A percentile compares a stretch with the other conserved stretches of the same genome.
Evolutionary conservation across 2,113 vertebrate genomes (phyloP).

Genomic region (Columbina picui): DNA sequence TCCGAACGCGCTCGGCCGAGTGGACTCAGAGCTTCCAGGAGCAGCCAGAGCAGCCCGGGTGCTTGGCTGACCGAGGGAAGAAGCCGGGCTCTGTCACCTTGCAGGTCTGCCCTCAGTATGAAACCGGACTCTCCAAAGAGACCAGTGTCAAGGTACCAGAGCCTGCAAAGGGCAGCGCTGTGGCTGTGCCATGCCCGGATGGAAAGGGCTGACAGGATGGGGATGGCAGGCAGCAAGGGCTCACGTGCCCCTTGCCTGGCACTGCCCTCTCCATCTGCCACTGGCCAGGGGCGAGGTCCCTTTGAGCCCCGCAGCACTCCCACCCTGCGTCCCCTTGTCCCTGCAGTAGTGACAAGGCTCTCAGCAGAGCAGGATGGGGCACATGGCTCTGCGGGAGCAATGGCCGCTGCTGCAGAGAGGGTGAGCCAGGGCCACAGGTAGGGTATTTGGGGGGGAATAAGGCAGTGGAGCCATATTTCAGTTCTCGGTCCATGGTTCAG

Average conservation of each 20-base stretch:
- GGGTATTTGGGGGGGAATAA: neutral
- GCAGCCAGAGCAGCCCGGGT: slow-evolving; percentile 32
- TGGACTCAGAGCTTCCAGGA: slow-evolving; percentile 80
- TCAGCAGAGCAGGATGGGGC: rapidly evolving
- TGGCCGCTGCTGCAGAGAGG: neutral
- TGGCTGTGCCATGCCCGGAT: rapidly evolving
- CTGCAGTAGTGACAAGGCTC: too few relatives aligned
- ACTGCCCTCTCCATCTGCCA: neutral
- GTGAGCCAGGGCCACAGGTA: rapidly evolving
- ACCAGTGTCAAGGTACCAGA: slow-evolving; percentile 86
- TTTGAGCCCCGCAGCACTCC: rapidly evolving
- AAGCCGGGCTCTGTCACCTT: slow-evolving; percentile 78
- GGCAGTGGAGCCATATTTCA: rapidly evolving
- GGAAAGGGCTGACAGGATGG: neutral
- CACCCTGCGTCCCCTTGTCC: neutral
- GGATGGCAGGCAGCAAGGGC: neutral
- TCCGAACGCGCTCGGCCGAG: slow-evolving; percentile 79
- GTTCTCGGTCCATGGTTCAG: neutral
- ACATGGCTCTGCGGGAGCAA: rapidly evolving
- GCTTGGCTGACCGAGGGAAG: slow-evolving; percentile 48
- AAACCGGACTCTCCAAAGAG: slow-evolving; percentile 87
- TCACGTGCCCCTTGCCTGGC: rapidly evolving
- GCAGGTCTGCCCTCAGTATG: slow-evolving; percentile 86
- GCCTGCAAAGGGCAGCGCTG: rapidly evolving
- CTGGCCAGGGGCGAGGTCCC: rapidly evolving